Conservation (phyloP, 2,888 invertebrate species). For the Philereme transversata region DNA sequence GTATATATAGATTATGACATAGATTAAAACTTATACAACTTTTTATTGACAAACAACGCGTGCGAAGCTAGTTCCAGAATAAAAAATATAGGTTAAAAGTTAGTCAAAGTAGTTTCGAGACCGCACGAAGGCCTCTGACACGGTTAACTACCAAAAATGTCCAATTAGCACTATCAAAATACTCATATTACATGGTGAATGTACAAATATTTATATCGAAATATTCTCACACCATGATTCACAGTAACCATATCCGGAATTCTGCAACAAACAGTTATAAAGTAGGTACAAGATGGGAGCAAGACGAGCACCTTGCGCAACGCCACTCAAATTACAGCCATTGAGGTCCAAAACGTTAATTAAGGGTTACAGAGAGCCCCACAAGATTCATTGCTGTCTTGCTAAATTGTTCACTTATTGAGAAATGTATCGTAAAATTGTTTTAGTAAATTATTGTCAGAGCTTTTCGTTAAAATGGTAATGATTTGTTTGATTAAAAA, state of each 20-base stretch:
- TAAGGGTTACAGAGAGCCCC: slow-evolving; percentile 33
- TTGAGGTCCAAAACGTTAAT: slow-evolving; percentile 36
- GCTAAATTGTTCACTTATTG: slow-evolving; percentile 23
- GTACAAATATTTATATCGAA: neutral
- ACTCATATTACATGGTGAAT: neutral
- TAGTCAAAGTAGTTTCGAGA: no score
- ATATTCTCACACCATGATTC: slow-evolving; percentile 14
- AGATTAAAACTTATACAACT: no score
- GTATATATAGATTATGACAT: no score
- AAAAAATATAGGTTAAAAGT: no score
- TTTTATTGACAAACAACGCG: no score
- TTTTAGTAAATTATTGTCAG: no score
- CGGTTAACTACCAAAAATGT: no score
- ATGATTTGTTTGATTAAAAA: no score
- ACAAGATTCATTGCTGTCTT: slow-evolving; percentile 24
- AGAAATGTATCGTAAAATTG: slow-evolving; percentile 8
- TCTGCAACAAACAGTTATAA: slow-evolving; percentile 20
- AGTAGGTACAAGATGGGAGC: slow-evolving; percentile 25
- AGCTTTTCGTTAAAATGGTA: no score
- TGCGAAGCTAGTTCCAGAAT: no score
- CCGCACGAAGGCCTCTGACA: no score
- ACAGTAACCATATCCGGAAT: slow-evolving; percentile 12
- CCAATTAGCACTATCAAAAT: neutral
- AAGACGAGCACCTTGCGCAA: slow-evolving; percentile 30
- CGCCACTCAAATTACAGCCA: slow-evolving; percentile 31